Evolutionary conservation across 2,113 vertebrate species (phyloP).

Genomic region (Antechinus flavipes): DNA sequence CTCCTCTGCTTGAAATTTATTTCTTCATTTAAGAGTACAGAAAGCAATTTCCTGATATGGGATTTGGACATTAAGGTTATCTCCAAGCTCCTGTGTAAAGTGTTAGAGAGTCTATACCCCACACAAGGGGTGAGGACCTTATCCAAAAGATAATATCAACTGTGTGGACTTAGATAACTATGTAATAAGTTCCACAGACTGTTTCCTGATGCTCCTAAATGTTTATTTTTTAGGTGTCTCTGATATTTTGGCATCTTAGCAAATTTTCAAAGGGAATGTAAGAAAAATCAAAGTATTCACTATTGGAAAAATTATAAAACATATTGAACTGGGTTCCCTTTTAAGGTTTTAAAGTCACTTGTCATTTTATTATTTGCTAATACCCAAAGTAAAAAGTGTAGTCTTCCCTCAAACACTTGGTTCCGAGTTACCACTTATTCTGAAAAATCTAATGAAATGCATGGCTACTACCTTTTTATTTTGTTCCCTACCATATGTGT

Average conservation of each 20-base stretch:
- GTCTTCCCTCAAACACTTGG: neutral
- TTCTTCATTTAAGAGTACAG: neutral
- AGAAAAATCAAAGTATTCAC: neutral
- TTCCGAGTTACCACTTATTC: neutral
- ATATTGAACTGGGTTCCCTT: neutral
- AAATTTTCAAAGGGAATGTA: neutral
- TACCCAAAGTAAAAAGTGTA: neutral
- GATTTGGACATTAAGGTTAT: neutral
- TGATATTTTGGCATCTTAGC: neutral
- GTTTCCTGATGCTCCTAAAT: neutral
- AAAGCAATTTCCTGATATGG: neutral
- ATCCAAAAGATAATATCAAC: neutral
- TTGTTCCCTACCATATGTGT: neutral
- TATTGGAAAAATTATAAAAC: neutral
- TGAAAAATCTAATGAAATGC: neutral
- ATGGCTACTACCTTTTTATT: neutral
- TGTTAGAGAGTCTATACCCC: neutral
- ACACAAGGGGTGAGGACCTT: neutral
- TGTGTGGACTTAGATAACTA: neutral
- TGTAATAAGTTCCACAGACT: neutral
- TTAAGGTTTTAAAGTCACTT: neutral
- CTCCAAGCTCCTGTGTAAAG: neutral
- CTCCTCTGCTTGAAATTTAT: neutral
- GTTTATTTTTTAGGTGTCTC: neutral
- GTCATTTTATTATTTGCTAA: neutral